These are phyloP conservation scores for Bruchidius siliquastri DNA, from an alignment of 2,888 invertebrate species.

Conservation along the genomic window DNA sequence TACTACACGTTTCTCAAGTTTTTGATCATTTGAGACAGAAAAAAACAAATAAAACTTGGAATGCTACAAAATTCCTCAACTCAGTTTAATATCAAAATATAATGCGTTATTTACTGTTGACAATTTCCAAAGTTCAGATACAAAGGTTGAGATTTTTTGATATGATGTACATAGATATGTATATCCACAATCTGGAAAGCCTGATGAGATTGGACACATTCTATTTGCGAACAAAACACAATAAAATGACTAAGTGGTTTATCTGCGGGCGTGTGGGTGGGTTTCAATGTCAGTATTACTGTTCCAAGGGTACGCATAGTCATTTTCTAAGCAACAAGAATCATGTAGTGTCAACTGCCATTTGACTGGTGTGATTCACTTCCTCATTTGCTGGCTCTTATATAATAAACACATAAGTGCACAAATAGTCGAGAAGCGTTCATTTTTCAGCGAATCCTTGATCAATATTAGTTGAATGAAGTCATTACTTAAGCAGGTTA, in stretches of 20 bases:
- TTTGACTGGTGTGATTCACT: constrained; percentile 8
- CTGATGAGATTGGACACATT: not conserved
- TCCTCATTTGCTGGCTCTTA: constrained; percentile 9
- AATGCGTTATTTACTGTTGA: too few species aligned
- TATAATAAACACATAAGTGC: constrained; percentile 2
- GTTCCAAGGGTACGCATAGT: not conserved
- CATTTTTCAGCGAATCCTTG: not conserved
- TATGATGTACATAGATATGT: too few species aligned
- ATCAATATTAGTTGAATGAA: not conserved
- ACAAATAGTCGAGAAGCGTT: not conserved
- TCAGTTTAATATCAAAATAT: too few species aligned
- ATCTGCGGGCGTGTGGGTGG: not conserved
- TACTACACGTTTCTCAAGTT: too few species aligned
- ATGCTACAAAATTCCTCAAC: too few species aligned
- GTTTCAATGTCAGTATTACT: not conserved
- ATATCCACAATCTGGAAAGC: too few species aligned
- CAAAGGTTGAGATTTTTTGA: too few species aligned
- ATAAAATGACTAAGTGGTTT: not conserved
- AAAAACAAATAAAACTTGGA: too few species aligned
- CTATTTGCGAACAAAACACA: not conserved
- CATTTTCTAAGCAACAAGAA: not conserved
- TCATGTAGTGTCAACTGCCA: constrained; percentile 1
- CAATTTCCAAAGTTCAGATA: too few species aligned
- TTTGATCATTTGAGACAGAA: too few species aligned
- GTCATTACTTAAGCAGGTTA: not conserved